Base-by-base conservation (phyloP, 2,888 invertebrate species). In the Apamea epomidion region DNA sequence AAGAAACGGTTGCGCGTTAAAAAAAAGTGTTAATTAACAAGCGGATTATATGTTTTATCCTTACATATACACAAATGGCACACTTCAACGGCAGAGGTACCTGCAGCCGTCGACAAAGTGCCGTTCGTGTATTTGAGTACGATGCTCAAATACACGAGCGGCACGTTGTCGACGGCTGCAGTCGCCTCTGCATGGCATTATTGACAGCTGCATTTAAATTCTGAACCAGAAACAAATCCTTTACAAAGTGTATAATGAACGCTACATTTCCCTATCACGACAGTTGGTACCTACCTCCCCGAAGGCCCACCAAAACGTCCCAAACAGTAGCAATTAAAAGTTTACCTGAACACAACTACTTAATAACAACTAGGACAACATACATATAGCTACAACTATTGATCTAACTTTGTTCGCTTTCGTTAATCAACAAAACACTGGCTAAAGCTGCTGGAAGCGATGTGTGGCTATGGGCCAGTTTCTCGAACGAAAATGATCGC, bases 241-340 rank as follows among this genome's bases (percentile, higher is more conserved):
- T 37, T 82, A n/a, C 69, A 62, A 81, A 83, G 72, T 76, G 32
- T 68, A 62, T 64, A 72, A 81, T 77, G 48, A 68, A 58, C 45
- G n/a, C 64, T n/a, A 64, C 37, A 78, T 86, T 86, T 78, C 67
- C 75, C 25, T 76, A 77, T 71, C 37, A 54, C 68, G 54, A 76
- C n/a, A 51, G 51, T 25, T n/a, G 48, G 42, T 29, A 29, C 29
- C 51, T 48, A 54, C n/a, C 58, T 87, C 85, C 85, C 74, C 8
- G 21, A 72, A 87, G 88, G 85, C 71, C 68, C 48, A 48, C 68
- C 32, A 60, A 77, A 88, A 71, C 51, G 79, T 78, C 72, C 76
- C 78, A 67, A 72, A 78, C 72, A 62, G 48, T 54, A 65, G 82
- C 89, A 90, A 90, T 90, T 91, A 90, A 90, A 90, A 90, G 85